Percentiles rank a stretch among this genome's conserved stretches.
These are phyloP conservation scores for Altica lythri DNA, from an alignment of 2,888 invertebrate species.

Conservation along the genomic window DNA sequence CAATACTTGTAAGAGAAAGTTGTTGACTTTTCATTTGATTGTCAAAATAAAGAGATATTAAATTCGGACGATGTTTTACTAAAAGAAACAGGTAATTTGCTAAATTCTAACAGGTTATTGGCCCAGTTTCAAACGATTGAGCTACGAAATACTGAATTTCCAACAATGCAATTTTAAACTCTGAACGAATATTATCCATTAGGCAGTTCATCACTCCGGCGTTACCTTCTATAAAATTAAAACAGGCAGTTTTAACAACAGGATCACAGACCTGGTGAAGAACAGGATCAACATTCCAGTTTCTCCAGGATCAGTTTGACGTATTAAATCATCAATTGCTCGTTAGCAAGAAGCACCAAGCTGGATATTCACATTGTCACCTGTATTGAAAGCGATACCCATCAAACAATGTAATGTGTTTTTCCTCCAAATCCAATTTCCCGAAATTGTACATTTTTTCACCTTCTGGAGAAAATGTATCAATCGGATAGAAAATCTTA, in stretches of 20 bases:
- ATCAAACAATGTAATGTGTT: constrained; percentile 95
- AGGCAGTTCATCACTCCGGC: constrained; percentile 89
- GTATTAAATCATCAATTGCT: constrained; percentile 80
- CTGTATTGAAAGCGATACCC: constrained; percentile 72
- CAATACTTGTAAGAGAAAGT: too few relatives aligned
- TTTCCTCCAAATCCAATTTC: constrained; percentile 78
- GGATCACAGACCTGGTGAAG: constrained; percentile 83
- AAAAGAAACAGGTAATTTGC: too few relatives aligned
- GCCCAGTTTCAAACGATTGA: constrained; percentile 91
- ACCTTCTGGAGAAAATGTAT: constrained; percentile 87
- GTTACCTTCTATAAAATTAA: constrained; percentile 73
- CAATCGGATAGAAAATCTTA: too few relatives aligned
- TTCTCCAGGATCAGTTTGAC: constrained; percentile 92
- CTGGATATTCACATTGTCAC: constrained; percentile 43
- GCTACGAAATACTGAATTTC: constrained; percentile 98
- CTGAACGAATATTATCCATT: constrained; percentile 87
- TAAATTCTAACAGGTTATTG: constrained; percentile 85
- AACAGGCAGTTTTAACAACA: constrained; percentile 80
- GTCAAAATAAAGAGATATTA: too few relatives aligned
- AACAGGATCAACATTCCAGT: constrained; percentile 94
- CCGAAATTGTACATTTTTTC: constrained; percentile 76
- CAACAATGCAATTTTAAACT: constrained; percentile 88
- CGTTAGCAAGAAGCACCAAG: constrained; percentile 74
- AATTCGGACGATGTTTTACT: too few relatives aligned
- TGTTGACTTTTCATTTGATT: too few relatives aligned